Percentiles rank a stretch among this genome's conserved stretches.
Conservation (phyloP, 2,888 invertebrate species). For the Leptothorax acervorum region DNA sequence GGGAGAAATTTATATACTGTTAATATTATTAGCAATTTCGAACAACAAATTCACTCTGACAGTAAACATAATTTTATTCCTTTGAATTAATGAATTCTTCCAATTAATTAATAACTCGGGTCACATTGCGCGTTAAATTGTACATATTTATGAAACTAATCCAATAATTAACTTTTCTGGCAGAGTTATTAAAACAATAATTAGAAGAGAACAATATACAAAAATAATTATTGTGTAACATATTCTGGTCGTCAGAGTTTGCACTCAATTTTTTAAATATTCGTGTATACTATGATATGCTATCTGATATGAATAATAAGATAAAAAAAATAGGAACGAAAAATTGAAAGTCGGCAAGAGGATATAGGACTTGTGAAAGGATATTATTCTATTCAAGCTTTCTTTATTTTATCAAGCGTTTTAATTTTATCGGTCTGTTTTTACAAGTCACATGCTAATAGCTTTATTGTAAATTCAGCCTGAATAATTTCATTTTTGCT, state of each 20-base stretch:
- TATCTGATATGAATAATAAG: slow-evolving; percentile 25
- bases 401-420: slow-evolving; percentile 17
- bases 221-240: slow-evolving; percentile 7
- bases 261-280: neutral
- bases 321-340: neutral
- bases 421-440: slow-evolving; percentile 28
- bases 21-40: neutral
- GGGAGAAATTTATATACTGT: neutral
- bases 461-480: slow-evolving; percentile 66
- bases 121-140: neutral
- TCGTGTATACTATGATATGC: slow-evolving; percentile 1
- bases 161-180: neutral
- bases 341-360: slow-evolving; percentile 20
- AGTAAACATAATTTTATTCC: neutral
- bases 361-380: neutral
- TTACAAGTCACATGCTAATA: slow-evolving; percentile 57
- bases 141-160: neutral
- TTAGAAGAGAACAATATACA: neutral
- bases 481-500: slow-evolving; percentile 61
- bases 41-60: neutral
- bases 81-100: neutral
- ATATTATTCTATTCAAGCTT: neutral
- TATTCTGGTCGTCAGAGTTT: neutral
- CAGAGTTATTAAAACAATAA: neutral
- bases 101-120: slow-evolving; percentile 8